These are phyloP conservation scores for Tipula confusa DNA, from an alignment of 2,888 invertebrate species.

Conservation along the genomic window DNA sequence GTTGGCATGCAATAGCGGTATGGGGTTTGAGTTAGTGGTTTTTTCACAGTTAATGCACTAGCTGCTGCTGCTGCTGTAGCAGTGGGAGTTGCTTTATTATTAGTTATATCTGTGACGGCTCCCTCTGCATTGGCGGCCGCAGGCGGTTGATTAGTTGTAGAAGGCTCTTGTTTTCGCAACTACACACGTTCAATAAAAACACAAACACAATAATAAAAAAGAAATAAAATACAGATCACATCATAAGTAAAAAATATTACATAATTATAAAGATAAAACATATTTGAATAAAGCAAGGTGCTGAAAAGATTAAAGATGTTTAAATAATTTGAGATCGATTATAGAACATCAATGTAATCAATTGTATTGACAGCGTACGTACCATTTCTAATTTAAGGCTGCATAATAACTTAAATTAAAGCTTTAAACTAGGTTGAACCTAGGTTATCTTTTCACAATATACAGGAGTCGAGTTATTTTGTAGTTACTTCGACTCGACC, in stretches of 20 bases:
- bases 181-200: conserved; percentile 35
- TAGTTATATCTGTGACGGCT: conserved; percentile 28
- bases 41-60: conserved; percentile 45
- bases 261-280: not conserved
- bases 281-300: not conserved
- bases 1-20: conserved; percentile 60
- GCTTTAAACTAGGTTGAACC: no score
- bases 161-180: conserved; percentile 45
- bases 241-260: conserved; percentile 25
- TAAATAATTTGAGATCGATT: no score
- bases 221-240: conserved; percentile 32
- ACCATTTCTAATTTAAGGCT: no score
- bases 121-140: conserved; percentile 38
- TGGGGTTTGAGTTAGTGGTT: conserved; percentile 43
- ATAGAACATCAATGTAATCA: no score
- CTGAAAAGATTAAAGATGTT: no score
- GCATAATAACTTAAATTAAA: no score
- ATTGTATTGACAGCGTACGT: no score
- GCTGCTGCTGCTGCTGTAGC: conserved; percentile 45
- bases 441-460: no score
- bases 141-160: conserved; percentile 40
- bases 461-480: no score
- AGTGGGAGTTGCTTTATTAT: conserved; percentile 30
- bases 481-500: no score
- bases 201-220: conserved; percentile 31